Percentiles rank a stretch among this genome's conserved stretches.
Evolutionary conservation across 1,140 invertebrate genomes (phyloP).

Genomic region (Pissodes strobi): DNA sequence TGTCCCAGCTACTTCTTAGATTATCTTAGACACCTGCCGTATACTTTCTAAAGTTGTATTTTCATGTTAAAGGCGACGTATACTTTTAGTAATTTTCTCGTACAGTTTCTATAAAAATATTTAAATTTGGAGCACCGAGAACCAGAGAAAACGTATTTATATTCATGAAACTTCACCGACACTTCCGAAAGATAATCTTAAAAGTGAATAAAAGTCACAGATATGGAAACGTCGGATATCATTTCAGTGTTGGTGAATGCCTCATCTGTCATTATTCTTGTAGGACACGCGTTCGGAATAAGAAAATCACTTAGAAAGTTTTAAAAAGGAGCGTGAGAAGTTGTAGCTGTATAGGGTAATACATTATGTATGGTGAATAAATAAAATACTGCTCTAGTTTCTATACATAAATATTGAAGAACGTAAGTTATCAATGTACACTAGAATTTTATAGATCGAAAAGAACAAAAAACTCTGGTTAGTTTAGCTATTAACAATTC

Average conservation of each 20-base stretch:
- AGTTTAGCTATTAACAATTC: too few relatives aligned
- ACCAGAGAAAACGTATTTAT: neutral
- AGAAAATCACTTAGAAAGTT: neutral
- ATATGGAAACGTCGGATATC: conserved; percentile 18
- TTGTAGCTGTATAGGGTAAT: neutral
- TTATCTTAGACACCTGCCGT: too few relatives aligned
- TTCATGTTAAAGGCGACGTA: too few relatives aligned
- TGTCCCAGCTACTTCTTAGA: too few relatives aligned
- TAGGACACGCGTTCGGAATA: neutral
- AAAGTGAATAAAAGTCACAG: conserved; percentile 26
- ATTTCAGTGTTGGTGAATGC: neutral
- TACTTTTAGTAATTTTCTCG: too few relatives aligned
- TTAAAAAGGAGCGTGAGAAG: neutral
- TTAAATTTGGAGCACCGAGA: neutral
- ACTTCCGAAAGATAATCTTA: conserved; percentile 15
- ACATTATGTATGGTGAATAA: conserved; percentile 4
- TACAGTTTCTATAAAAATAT: too few relatives aligned
- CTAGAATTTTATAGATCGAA: too few relatives aligned
- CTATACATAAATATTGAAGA: too few relatives aligned
- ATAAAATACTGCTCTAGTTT: neutral
- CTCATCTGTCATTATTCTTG: conserved; percentile 12
- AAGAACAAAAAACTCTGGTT: too few relatives aligned
- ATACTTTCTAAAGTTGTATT: too few relatives aligned
- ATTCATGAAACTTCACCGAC: neutral
- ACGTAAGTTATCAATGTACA: too few relatives aligned